Percentiles rank a stretch among this genome's conserved stretches.
Conservation (phyloP, 2,888 invertebrate species). For the Patella caerulea region DNA sequence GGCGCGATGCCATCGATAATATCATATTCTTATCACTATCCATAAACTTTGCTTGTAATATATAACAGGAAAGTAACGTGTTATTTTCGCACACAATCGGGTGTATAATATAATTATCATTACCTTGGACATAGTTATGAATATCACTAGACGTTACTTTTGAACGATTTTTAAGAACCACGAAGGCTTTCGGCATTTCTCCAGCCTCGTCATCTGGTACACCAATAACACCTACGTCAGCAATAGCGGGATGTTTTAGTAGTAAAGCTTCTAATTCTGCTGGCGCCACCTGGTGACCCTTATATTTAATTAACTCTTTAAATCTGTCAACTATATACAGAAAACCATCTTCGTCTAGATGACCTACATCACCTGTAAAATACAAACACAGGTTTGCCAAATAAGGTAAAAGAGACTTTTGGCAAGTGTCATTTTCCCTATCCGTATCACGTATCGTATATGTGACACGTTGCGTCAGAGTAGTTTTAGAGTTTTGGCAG, state of each 20-base stretch:
- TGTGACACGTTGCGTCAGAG: no score
- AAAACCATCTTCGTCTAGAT: conserved; percentile 82
- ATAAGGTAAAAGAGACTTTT: no score
- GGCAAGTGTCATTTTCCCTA: no score
- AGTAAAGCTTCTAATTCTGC: conserved; percentile 30
- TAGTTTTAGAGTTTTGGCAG: no score
- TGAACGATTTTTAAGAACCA: conserved; percentile 13
- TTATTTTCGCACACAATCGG: no score
- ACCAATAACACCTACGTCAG: conserved; percentile 32
- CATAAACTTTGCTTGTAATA: no score
- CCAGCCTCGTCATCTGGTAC: conserved; percentile 27
- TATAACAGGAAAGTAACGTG: no score
- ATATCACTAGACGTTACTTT: conserved; percentile 19
- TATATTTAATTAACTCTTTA: conserved; percentile 93
- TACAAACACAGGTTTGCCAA: no score
- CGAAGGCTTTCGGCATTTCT: conserved; percentile 31
- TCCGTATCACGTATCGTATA: no score
- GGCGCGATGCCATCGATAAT: no score
- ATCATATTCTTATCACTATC: no score
- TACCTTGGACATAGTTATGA: conserved; percentile 21
- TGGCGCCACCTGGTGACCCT: conserved; percentile 74
- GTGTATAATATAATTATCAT: neutral
- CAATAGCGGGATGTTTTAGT: conserved; percentile 23
- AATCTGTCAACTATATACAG: conserved; percentile 90
- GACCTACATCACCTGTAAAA: conserved; percentile 81